Evolutionary conservation across 2,113 vertebrate species (phyloP).

Genomic region (Ctenodactylus gundi): DNA sequence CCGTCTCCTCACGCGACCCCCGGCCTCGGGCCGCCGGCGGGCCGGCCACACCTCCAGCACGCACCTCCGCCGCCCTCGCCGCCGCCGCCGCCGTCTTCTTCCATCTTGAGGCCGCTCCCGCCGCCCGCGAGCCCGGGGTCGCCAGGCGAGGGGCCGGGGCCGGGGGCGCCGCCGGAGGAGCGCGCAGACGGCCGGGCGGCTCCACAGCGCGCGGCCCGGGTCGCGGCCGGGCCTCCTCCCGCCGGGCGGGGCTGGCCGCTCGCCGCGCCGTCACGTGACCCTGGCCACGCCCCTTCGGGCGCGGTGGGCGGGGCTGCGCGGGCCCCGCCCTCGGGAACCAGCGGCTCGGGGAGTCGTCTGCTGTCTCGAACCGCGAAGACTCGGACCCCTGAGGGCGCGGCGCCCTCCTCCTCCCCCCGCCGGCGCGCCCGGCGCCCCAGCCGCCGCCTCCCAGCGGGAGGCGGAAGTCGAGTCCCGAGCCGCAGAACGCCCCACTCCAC

Average conservation of each 20-base stretch:
- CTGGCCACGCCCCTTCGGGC: neutral
- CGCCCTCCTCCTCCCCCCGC: rapidly evolving
- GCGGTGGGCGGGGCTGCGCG: constrained; percentile 33
- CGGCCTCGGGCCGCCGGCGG: constrained; percentile 44
- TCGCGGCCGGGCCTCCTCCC: constrained; percentile 65
- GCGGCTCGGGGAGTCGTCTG: neutral
- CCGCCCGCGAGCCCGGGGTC: constrained; percentile 46
- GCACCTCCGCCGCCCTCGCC: constrained; percentile 71
- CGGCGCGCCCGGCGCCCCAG: no score
- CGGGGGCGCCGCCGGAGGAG: neutral
- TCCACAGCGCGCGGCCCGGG: constrained; percentile 38
- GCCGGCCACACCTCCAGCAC: constrained; percentile 71
- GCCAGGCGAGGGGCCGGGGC: neutral
- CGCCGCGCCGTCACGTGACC: constrained; percentile 62
- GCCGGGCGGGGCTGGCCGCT: constrained; percentile 50
- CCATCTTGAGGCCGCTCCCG: constrained; percentile 67
- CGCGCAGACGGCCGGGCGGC: neutral
- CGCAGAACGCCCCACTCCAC: neutral
- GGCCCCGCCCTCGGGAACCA: neutral
- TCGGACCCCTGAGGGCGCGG: rapidly evolving
- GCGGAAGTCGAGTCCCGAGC: neutral
- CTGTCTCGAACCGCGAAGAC: neutral
- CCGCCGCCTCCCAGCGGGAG: neutral
- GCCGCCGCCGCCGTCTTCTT: constrained; percentile 71
- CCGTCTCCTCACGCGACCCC: neutral